A percentile compares a stretch with the other conserved stretches of the same genome.
Evolutionary conservation across 2,888 invertebrate species (phyloP).

Genomic region (Torymus auratus): DNA sequence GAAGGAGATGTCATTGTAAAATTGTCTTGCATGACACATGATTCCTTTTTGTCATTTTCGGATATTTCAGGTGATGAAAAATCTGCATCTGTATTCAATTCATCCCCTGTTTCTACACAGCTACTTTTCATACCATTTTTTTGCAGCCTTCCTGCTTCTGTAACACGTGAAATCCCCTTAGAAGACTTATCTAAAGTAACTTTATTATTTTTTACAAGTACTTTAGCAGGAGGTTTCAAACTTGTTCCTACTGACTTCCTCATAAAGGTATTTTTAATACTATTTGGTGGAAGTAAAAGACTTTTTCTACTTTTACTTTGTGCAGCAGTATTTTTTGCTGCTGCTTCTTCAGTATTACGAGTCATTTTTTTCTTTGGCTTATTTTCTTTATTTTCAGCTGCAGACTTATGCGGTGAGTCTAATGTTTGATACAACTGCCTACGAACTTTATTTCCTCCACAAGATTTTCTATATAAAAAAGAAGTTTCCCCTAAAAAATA

Average conservation of each 20-base stretch:
- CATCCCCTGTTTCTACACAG: slow-evolving; percentile 5
- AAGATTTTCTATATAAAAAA: slow-evolving; percentile 41
- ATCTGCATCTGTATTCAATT: slow-evolving; percentile 20
- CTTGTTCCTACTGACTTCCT: slow-evolving; percentile 39
- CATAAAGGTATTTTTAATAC: slow-evolving; percentile 55
- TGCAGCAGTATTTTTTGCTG: slow-evolving; percentile 7
- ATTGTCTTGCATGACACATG: slow-evolving; percentile 16
- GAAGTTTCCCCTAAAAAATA: slow-evolving; percentile 33
- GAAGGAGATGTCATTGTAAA: slow-evolving; percentile 48
- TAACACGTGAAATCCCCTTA: slow-evolving; percentile 11
- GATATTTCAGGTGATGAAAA: slow-evolving; percentile 13
- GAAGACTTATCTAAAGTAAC: slow-evolving; percentile 4
- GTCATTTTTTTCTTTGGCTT: slow-evolving; percentile 28
- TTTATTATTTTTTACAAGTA: slow-evolving; percentile 15
- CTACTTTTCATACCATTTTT: neutral
- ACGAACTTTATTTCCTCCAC: slow-evolving; percentile 49
- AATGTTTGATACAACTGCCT: slow-evolving; percentile 54
- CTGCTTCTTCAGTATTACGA: slow-evolving; percentile 25
- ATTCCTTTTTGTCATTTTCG: neutral
- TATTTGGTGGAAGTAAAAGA: slow-evolving; percentile 58
- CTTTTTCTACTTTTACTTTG: slow-evolving; percentile 48
- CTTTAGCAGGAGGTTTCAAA: slow-evolving; percentile 22
- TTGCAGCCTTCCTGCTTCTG: slow-evolving; percentile 22
- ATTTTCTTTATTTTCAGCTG: slow-evolving; percentile 42
- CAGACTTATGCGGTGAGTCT: slow-evolving; percentile 44